These are phyloP conservation scores for Lottia scabra DNA, from an alignment of 2,888 invertebrate genomes.

Conservation along the genomic window DNA sequence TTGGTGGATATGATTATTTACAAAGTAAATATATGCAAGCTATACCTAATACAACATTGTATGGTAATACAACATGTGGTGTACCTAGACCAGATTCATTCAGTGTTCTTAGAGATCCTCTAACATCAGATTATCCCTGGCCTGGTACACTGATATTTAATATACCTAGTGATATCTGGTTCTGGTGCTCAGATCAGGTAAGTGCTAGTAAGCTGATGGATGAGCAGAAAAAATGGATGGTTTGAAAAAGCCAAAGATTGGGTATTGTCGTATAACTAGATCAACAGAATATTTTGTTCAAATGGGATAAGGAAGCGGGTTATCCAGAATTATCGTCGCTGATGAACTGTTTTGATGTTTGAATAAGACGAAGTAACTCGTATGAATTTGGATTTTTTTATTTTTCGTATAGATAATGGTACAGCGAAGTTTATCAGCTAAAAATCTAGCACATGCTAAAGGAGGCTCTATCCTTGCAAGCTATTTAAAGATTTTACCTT, in stretches of 20 bases:
- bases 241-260: too few relatives aligned
- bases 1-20: conserved; percentile 29
- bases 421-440: conserved; percentile 12
- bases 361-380: too few relatives aligned
- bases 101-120: conserved; percentile 28
- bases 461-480: conserved; percentile 13
- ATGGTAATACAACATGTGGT: conserved; percentile 30
- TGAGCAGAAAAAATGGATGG: too few relatives aligned
- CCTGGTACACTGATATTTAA: conserved; percentile 28
- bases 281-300: too few relatives aligned
- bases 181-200: conserved; percentile 36
- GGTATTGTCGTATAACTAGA: too few relatives aligned
- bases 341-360: too few relatives aligned
- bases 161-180: conserved; percentile 28
- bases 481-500: conserved; percentile 16
- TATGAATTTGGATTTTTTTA: background rate
- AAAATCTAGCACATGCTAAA: conserved; percentile 16
- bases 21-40: conserved; percentile 29
- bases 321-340: too few relatives aligned
- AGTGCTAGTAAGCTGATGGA: too few relatives aligned
- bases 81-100: conserved; percentile 27
- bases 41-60: conserved; percentile 21
- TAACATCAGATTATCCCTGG: conserved; percentile 33
- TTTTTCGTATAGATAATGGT: conserved; percentile 11
- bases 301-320: too few relatives aligned